Conservation (phyloP, 2,888 invertebrate genomes). For the Heliconius ethilla region DNA sequence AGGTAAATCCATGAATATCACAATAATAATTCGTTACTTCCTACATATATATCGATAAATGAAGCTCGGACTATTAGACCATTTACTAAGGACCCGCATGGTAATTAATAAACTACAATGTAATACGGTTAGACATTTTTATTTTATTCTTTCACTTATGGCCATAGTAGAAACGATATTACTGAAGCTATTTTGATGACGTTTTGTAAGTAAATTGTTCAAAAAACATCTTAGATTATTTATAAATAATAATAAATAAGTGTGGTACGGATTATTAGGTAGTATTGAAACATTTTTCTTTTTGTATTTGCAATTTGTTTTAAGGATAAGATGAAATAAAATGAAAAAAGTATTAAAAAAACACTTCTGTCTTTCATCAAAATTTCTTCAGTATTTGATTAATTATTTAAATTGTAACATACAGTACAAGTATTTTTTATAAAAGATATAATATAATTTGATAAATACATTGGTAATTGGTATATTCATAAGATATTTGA, state of each 20-base stretch:
- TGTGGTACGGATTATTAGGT: neutral
- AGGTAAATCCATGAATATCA: conserved; percentile 48
- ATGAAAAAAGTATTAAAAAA: neutral
- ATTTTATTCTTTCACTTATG: neutral
- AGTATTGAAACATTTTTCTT: neutral
- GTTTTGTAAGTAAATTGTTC: neutral
- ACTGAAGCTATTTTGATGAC: conserved; percentile 4
- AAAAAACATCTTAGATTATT: neutral
- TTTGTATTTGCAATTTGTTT: neutral
- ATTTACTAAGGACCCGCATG: neutral
- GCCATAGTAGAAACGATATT: neutral
- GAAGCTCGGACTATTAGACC: conserved; percentile 44
- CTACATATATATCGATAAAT: conserved; percentile 38
- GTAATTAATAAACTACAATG: neutral
- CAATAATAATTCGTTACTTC: conserved; percentile 53
- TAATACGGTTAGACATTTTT: neutral
- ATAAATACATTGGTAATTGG: conserved; percentile 43
- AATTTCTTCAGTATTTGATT: neutral
- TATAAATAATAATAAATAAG: neutral
- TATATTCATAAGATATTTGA: conserved; percentile 51
- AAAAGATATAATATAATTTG: conserved; percentile 21
- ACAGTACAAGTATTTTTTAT: neutral
- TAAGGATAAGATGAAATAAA: neutral
- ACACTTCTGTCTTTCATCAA: conserved; percentile 3
- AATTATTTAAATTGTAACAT: neutral